phyloP scores from a whole-genome alignment of 1,140 invertebrate species.

The Drosophila lacteicornis region DNA sequence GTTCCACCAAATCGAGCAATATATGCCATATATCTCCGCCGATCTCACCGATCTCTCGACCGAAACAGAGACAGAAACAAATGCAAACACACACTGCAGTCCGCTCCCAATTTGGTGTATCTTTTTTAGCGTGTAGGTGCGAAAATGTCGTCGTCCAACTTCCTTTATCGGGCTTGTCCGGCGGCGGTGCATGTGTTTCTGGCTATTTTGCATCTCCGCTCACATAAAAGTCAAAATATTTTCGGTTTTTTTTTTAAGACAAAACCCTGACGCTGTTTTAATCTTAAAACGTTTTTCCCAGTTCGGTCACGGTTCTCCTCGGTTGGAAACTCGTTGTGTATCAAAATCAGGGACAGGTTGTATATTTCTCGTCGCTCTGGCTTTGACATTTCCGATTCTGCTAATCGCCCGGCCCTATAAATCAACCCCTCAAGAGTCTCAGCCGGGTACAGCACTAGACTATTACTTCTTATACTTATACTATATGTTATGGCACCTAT shows the following conservation, averaged over 20 bases:
- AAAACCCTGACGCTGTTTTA: conserved; percentile 24
- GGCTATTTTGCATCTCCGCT: conserved; percentile 50
- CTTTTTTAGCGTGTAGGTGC: conserved; percentile 66
- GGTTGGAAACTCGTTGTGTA: conserved; percentile 38
- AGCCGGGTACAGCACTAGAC: conserved; percentile 17
- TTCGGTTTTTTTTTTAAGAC: conserved; percentile 13
- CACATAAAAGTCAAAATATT: conserved; percentile 61
- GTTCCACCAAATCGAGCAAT: conserved; percentile 41
- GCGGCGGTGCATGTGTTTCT: conserved; percentile 4
- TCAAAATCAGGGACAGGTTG: conserved; percentile 60
- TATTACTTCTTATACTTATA: conserved; percentile 23
- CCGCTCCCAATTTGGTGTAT: conserved; percentile 41
- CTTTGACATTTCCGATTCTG: conserved; percentile 61
- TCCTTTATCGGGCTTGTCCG: conserved; percentile 50
- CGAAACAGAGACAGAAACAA: conserved; percentile 50
- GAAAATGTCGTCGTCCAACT: conserved; percentile 55
- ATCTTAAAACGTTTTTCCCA: conserved; percentile 53
- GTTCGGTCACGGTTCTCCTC: conserved; percentile 39
- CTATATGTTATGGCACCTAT: conserved; percentile 24
- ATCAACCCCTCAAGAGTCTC: conserved; percentile 47
- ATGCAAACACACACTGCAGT: conserved; percentile 59
- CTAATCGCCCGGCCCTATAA: conserved; percentile 48
- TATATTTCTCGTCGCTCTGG: conserved; percentile 39
- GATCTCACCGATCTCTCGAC: conserved; percentile 33
- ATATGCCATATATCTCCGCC: conserved; percentile 23